A percentile compares a stretch with the other conserved stretches of the same genome.
Evolutionary conservation across 2,797 vertebrate genomes (phyloP).

Genomic region (Crypturellus tataupa): DNA sequence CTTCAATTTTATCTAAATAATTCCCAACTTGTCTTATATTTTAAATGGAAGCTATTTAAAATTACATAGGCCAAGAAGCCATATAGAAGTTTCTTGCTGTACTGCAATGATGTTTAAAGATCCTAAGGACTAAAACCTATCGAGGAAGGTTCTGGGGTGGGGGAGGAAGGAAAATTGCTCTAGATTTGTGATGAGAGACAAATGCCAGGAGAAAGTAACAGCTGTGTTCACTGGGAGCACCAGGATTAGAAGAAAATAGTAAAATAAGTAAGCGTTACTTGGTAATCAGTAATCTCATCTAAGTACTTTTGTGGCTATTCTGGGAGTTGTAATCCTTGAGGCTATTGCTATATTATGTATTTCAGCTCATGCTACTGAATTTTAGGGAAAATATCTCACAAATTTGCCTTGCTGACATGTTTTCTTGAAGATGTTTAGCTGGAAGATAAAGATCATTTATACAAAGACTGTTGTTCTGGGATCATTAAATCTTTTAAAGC

Average conservation of each 20-base stretch:
- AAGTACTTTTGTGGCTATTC: not conserved
- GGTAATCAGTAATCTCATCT: not conserved
- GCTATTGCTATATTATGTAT: not conserved
- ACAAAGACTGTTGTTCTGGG: not conserved
- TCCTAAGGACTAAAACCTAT: not conserved
- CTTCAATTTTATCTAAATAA: not conserved
- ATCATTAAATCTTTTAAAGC: conserved; percentile 5
- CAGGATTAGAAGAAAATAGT: not conserved
- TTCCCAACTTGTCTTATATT: not conserved
- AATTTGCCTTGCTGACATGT: not conserved
- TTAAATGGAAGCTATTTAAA: not conserved
- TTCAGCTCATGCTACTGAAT: not conserved
- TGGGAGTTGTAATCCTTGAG: not conserved
- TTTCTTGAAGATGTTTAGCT: not conserved
- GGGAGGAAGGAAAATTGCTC: not conserved
- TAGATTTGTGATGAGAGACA: not conserved
- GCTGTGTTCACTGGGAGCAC: fast-evolving
- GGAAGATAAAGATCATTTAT: not conserved
- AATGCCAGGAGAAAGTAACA: not conserved
- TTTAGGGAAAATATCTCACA: not conserved
- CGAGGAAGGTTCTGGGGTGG: not conserved
- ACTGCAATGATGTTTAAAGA: not conserved
- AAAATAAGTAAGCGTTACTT: fast-evolving
- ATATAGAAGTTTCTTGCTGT: not conserved
- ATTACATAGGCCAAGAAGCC: not conserved